Percentiles rank a stretch among this genome's conserved stretches.
Conservation (phyloP, 2,797 vertebrate species). For the Cyprinella venusta region DNA sequence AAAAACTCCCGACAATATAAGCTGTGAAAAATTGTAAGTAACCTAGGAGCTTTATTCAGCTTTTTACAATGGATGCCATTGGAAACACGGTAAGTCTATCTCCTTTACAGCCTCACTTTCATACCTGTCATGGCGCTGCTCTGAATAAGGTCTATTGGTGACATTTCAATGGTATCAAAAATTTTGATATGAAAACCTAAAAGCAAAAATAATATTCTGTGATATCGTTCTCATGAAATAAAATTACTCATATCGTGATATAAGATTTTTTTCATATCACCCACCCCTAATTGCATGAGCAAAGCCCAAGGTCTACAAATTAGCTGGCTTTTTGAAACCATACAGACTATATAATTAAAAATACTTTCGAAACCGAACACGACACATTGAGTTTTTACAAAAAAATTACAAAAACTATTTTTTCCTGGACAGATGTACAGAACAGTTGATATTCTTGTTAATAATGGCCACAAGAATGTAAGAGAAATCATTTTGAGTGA, state of each 20-base stretch:
- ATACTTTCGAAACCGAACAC: conserved; percentile 44
- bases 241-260: background rate
- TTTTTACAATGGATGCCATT: too few species aligned
- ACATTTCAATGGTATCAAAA: background rate
- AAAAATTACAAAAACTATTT: conserved; percentile 45
- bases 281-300: conserved; percentile 17
- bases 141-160: too few species aligned
- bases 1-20: too few species aligned
- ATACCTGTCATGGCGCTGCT: too few species aligned
- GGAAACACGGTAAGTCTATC: too few species aligned
- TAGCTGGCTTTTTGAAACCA: conserved; percentile 50
- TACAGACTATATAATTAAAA: conserved; percentile 51
- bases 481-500: conserved; percentile 25
- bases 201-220: background rate
- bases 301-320: conserved; percentile 58
- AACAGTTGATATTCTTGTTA: conserved; percentile 34
- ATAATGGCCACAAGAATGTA: conserved; percentile 32
- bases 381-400: conserved; percentile 40
- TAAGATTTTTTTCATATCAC: background rate
- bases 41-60: too few species aligned
- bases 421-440: conserved; percentile 7
- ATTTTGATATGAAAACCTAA: background rate
- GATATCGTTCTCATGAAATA: background rate
- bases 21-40: too few species aligned
- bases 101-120: too few species aligned